Evolutionary conservation across 2,797 vertebrate species (phyloP).

Genomic region (Picus viridis): DNA sequence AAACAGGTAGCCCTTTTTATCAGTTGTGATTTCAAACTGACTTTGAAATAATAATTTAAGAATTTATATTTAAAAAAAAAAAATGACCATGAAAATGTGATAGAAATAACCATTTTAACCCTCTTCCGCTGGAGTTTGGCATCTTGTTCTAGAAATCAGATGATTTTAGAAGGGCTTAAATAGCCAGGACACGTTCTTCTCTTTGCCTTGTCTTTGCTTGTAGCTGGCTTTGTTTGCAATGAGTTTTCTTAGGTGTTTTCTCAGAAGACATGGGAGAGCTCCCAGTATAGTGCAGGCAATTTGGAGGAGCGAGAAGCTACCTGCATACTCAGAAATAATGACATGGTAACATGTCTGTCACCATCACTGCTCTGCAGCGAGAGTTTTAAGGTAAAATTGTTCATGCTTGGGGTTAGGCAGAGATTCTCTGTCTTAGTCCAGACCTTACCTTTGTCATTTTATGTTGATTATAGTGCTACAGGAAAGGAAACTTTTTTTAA

Average conservation of each 20-base stretch:
- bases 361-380: background rate
- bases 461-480: background rate
- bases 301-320: background rate
- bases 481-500: background rate
- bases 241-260: background rate
- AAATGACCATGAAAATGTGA: background rate
- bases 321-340: background rate
- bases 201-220: background rate
- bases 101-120: background rate
- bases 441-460: background rate
- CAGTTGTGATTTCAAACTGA: background rate
- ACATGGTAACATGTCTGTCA: background rate
- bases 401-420: background rate
- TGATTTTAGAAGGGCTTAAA: background rate
- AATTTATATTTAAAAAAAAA: background rate
- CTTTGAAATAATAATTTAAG: background rate
- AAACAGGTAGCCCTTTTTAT: background rate
- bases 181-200: background rate
- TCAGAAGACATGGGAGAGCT: background rate
- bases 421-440: background rate
- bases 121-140: background rate
- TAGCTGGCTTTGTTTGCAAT: background rate
- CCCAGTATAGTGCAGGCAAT: background rate
- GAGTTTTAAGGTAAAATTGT: background rate
- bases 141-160: background rate